phyloP scores from a whole-genome alignment of 2,797 vertebrate genomes.

The Pangasius krempfi region DNA sequence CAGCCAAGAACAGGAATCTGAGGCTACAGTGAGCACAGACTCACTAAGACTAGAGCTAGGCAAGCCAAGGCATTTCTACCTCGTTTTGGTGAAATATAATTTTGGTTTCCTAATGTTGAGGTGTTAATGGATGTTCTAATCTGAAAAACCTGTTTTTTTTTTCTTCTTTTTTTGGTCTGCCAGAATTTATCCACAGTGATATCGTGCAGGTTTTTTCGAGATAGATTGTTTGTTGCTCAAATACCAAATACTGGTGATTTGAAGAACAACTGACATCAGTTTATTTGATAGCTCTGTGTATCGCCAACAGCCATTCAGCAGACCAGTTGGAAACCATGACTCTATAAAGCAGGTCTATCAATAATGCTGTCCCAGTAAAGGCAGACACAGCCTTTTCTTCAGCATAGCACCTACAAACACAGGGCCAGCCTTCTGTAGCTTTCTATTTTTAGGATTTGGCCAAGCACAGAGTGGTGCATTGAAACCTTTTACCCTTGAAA shows the following conservation, averaged over 20 bases:
- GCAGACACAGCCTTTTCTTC: slow-evolving; percentile 27
- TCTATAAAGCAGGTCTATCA: slow-evolving; percentile 3
- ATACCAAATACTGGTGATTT: not conserved
- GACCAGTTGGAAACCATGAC: not conserved
- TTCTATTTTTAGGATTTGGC: slow-evolving; percentile 56
- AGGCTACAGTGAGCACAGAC: not conserved
- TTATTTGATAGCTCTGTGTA: not conserved
- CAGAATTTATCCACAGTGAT: not conserved
- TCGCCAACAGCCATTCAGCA: not conserved
- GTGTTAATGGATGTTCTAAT: not conserved
- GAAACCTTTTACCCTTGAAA: slow-evolving; percentile 60
- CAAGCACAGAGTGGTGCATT: slow-evolving; percentile 33
- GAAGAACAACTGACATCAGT: not conserved
- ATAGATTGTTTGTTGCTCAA: not conserved
- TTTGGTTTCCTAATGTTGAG: not conserved
- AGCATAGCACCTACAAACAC: slow-evolving; percentile 33
- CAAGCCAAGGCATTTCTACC: not conserved
- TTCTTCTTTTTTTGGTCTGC: not conserved
- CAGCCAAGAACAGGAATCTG: not conserved
- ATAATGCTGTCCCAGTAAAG: slow-evolving; percentile 8
- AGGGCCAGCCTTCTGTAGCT: slow-evolving; percentile 47
- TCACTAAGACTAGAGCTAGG: not conserved
- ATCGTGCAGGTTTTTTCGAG: not conserved
- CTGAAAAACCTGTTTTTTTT: not conserved
- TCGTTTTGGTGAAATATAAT: not conserved